These are phyloP conservation scores for Carterocephalus palaemon DNA, from an alignment of 2,888 invertebrate genomes.

Conservation along the genomic window DNA sequence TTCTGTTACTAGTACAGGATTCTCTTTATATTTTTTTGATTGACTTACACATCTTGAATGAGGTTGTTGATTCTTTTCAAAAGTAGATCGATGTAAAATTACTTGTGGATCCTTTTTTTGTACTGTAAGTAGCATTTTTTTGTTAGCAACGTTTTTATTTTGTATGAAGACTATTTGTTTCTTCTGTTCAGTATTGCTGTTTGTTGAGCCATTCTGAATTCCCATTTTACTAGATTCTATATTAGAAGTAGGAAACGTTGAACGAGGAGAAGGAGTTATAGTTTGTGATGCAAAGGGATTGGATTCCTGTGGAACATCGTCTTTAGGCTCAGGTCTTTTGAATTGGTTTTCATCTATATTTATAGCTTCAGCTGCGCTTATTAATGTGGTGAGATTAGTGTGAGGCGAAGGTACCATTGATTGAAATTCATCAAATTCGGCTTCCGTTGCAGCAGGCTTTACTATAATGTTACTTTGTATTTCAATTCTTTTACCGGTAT, in stretches of 20 bases:
- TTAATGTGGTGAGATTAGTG: conserved; percentile 53
- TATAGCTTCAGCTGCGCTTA: conserved; percentile 62
- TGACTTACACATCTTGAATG: conserved; percentile 69
- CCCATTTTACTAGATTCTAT: conserved; percentile 49
- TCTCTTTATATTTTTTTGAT: conserved; percentile 66
- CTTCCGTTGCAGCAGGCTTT: conserved; percentile 53
- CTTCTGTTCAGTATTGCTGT: conserved; percentile 57
- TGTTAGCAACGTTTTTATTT: conserved; percentile 54
- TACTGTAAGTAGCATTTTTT: conserved; percentile 64
- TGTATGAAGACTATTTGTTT: conserved; percentile 67
- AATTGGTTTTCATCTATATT: conserved; percentile 56
- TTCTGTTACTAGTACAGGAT: conserved; percentile 43
- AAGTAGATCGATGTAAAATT: conserved; percentile 57
- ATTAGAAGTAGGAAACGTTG: conserved; percentile 51
- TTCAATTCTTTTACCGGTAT: conserved; percentile 50
- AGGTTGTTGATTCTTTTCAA: conserved; percentile 73
- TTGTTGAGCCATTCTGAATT: conserved; percentile 51
- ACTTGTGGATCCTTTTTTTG: conserved; percentile 65
- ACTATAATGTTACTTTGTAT: conserved; percentile 69
- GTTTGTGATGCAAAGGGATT: conserved; percentile 39
- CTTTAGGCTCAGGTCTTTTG: conserved; percentile 49
- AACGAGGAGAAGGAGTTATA: conserved; percentile 32
- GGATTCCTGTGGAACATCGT: conserved; percentile 40
- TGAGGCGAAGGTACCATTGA: conserved; percentile 31
- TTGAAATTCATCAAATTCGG: conserved; percentile 29